Evolutionary conservation across 2,888 invertebrate species (phyloP), one percentile per base, ranked within the genome.

Genomic region (Boloria euphrosyne): DNA sequence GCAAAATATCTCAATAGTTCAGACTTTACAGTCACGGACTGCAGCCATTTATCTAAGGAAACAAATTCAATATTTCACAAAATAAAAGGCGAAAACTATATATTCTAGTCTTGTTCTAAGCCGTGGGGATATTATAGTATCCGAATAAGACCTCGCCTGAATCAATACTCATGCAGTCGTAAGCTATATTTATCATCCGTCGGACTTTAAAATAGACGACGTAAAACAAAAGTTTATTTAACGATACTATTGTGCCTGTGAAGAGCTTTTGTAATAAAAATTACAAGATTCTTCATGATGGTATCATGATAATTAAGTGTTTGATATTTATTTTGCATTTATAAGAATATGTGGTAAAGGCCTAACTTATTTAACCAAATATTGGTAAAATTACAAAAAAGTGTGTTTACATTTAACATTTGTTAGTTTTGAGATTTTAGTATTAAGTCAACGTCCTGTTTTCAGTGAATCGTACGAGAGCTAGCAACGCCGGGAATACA

Each of bases 171-270:
- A 68, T 72, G 71, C 75, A 71, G 72, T 68, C 70, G 68, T 62
- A 57, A 74, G 59, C 77, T 78, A 78, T 76, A 80, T 80, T 78
- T 80, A 80, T 75, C 74, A 76, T 72, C 49, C 57, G 68, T 64
- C 53, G 65, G 67, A 59, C 76, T 71, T 79, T 80, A 71, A 66
- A 65, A 57, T 73, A 70, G 72, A 72, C 38, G 38, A 49, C 52
- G 62, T 62, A 44, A 67, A 67, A 54, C 68, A 53, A 68, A 62
- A 62, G 43, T 64, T 66, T 54, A 31, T 54, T 65, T 31, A 43
- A 60, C 62, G 55, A 57, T 59, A 60, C 60, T 22, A 46, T 47
- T 62, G 47, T 18, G 53, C 65, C 7, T 44, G 27, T 47, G 38
- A 57, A 43, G 18, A 18, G 46, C 18, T 46, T 47, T 58, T 49